These are phyloP conservation scores for Otolemur crassicaudatus DNA, from an alignment of 2,797 vertebrate genomes.

Conservation along the genomic window DNA sequence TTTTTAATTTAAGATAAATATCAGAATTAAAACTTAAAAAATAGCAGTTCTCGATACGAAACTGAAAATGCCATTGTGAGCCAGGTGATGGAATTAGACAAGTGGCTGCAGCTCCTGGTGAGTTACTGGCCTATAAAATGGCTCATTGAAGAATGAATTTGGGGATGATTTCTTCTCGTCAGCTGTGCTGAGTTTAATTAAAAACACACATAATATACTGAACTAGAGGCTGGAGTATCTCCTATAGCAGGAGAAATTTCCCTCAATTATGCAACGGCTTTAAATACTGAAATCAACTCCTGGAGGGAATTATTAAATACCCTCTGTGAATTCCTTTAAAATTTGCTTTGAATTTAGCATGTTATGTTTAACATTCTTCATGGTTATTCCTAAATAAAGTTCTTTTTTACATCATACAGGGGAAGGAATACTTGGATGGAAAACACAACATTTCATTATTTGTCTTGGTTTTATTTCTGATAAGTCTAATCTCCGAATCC, in stretches of 20 bases:
- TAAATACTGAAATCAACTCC: background rate
- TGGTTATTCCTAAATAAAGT: background rate
- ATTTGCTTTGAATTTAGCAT: background rate
- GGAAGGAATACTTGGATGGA: background rate
- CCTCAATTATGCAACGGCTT: background rate
- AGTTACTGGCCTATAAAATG: slow-evolving; percentile 21
- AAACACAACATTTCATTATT: background rate
- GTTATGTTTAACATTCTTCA: background rate
- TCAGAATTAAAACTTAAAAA: background rate
- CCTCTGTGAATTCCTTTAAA: background rate
- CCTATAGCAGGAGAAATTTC: background rate
- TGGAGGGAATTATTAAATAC: background rate
- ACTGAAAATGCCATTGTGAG: background rate
- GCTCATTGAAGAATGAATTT: slow-evolving; percentile 31
- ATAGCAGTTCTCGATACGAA: background rate
- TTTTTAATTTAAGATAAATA: background rate
- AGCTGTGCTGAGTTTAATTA: slow-evolving; percentile 67
- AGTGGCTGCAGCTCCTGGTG: background rate
- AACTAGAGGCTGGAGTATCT: background rate
- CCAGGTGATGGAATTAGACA: background rate
- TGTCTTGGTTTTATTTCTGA: background rate
- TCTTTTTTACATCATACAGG: background rate
- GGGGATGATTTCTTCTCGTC: slow-evolving; percentile 29
- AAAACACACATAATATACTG: background rate
- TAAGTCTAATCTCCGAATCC: background rate